Evolutionary conservation across 2,797 vertebrate species (phyloP), one percentile per base, ranked within the genome.

Genomic region (Leptatherina wallacei): DNA sequence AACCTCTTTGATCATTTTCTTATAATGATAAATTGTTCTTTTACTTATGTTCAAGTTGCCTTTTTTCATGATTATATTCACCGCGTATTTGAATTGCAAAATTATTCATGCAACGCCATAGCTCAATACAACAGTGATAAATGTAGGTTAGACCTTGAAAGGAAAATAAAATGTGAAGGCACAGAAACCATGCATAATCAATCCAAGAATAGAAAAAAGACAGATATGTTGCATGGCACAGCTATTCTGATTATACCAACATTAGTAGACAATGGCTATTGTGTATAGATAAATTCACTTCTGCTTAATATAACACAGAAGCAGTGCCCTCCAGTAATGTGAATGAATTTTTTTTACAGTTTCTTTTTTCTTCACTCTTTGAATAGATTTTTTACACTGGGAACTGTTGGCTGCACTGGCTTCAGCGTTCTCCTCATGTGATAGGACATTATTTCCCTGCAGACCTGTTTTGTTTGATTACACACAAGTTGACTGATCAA

Each of bases 401-500:
- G 42, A 80, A 49, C 32, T 16, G 55, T 49, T 75, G 36, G 58
- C 44, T n/a, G 22, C 2, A 8, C 57, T 24, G 40, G 22, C 47
- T 56, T 9, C 60, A 71, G 64, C n/a, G 24, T 66, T 57, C 60
- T 63, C 59, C 68, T 70, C 62, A 80, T 78, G 65, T 71, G 77
- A 67, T 58, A 44, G 59, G 81, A 84, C 69, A 79, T 56, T 40
- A 76, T 78, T 78, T 75, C 69, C 61, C 76, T 20, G 61, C 80
- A 60, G 81, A 77, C 80, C 81, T 85, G 90, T 71, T 84, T 64
- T 47, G 61, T 77, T 72, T 73, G 77, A 90, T 90, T 85, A 87
- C 42, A 56, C 77, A 65, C 65, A n/a, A 59, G 73, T 75, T 52
- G 35, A 49, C 75, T 89, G 91, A 91, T 91, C 88, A 91, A 89